phyloP scores from a whole-genome alignment of 2,888 invertebrate genomes.

The Archips crataeganus region DNA sequence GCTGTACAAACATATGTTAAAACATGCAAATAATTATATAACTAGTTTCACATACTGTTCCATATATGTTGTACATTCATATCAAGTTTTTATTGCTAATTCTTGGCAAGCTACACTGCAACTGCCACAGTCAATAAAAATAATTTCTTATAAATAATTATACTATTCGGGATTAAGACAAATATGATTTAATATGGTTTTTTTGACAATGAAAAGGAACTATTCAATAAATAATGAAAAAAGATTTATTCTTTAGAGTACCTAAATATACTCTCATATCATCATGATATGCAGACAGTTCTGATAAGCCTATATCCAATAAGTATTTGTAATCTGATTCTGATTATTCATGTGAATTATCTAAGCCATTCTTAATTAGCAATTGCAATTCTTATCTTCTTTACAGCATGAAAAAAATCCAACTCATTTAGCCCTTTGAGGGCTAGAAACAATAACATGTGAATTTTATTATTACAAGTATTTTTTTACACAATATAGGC shows the following conservation, averaged over 20 bases:
- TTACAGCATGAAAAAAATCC: neutral
- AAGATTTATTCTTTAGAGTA: neutral
- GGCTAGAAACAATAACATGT: too few relatives aligned
- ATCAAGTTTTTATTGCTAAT: neutral
- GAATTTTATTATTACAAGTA: too few relatives aligned
- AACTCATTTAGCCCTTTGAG: too few relatives aligned
- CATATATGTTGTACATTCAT: neutral
- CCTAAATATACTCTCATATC: neutral
- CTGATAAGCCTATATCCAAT: slow-evolving; percentile 2
- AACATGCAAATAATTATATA: neutral
- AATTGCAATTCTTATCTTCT: neutral
- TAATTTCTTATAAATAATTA: slow-evolving; percentile 7
- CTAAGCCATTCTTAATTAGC: neutral
- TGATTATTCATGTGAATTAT: neutral
- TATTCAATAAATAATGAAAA: too few relatives aligned
- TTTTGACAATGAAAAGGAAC: neutral
- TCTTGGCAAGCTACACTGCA: slow-evolving; percentile 21
- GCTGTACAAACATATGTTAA: neutral
- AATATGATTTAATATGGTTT: neutral
- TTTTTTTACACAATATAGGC: too few relatives aligned
- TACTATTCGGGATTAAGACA: neutral
- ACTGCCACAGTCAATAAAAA: slow-evolving; percentile 15
- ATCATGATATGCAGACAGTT: neutral
- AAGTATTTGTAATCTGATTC: neutral
- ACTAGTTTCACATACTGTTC: neutral